Evolutionary conservation across 2,888 invertebrate genomes (phyloP).

Genomic region (Panzeria rudis): DNA sequence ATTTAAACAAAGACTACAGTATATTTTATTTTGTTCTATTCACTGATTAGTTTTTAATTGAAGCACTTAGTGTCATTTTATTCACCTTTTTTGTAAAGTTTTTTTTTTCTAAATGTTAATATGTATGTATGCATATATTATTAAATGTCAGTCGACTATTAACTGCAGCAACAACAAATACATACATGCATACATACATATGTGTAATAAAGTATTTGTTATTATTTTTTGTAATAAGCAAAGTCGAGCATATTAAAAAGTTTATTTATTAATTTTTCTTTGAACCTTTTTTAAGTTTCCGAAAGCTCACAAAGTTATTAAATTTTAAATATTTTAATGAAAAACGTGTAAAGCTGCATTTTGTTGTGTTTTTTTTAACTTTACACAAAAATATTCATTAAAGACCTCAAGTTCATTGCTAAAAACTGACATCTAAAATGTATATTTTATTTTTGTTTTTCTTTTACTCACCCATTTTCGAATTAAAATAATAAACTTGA

Average conservation of each 20-base stretch:
- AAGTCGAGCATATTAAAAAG: neutral
- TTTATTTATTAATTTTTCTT: neutral
- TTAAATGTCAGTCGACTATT: neutral
- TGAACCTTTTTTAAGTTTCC: neutral
- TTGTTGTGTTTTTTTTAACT: constrained; percentile 6
- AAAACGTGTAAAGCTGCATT: neutral
- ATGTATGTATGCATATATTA: neutral
- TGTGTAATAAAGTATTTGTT: neutral
- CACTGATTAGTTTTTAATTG: neutral
- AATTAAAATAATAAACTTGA: constrained; percentile 44
- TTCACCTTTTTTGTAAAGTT: neutral
- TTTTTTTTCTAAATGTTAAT: neutral
- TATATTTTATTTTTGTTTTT: constrained; percentile 19
- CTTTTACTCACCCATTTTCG: constrained; percentile 48
- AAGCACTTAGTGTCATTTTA: constrained; percentile 7
- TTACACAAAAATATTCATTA: neutral
- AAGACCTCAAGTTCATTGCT: constrained; percentile 62
- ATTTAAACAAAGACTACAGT: no score
- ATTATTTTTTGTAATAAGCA: neutral
- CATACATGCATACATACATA: neutral
- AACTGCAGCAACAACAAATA: no score
- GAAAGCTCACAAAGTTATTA: neutral
- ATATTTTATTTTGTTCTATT: neutral
- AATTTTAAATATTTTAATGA: constrained; percentile 8
- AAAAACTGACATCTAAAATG: constrained; percentile 39